Base-by-base conservation (phyloP, 2,113 vertebrate species). In the Pteruthius melanotis region DNA sequence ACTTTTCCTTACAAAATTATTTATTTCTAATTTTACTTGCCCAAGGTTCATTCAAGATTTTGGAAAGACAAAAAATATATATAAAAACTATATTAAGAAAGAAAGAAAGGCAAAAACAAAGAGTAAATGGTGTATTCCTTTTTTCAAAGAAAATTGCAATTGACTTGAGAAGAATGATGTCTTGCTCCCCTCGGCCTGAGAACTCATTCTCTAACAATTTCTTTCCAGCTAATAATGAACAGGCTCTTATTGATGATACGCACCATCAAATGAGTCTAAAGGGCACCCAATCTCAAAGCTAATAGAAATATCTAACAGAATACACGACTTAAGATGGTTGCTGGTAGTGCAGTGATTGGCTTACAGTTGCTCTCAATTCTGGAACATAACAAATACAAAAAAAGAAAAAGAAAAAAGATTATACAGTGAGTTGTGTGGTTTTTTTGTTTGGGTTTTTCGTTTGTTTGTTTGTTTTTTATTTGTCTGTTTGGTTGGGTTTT, bases 401-500 rank as follows among this genome's bases (percentile, higher is more conserved):
- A 42, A 64, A 28, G 12, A 10, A 4, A 3, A 39, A 22, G 1
- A 7, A 13, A 31, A 31, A 57, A 13, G 19, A 45, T 44, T 68
- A 53, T 13, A 21, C 13, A 23, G 8, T 27, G 31, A 5, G 9
- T 50, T 50, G 7, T 26, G 10, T 5, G 1, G 0, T 19, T n/a
- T 49, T 19, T 40, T 33, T 39, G 6, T 23, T 54, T 40, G 13
- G 12, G 3, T 4, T 37, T 63, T 54, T 53, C 37, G 14, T 4
- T 44, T 45, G 20, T 2, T 66, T 56, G 17, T 4, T 61, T 71
- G 6, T 2, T 11, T 83, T 45, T 39, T 26, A 19, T 31, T 66
- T 22, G 2, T 27, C 33, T 84, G 4, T 0, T 39, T 84, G 4
- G 0, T 35, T 28, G 24, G 6, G 2, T 12, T 23, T 35, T 54